Evolutionary conservation across 2,888 invertebrate species (phyloP).

Genomic region (Thumatha senex): DNA sequence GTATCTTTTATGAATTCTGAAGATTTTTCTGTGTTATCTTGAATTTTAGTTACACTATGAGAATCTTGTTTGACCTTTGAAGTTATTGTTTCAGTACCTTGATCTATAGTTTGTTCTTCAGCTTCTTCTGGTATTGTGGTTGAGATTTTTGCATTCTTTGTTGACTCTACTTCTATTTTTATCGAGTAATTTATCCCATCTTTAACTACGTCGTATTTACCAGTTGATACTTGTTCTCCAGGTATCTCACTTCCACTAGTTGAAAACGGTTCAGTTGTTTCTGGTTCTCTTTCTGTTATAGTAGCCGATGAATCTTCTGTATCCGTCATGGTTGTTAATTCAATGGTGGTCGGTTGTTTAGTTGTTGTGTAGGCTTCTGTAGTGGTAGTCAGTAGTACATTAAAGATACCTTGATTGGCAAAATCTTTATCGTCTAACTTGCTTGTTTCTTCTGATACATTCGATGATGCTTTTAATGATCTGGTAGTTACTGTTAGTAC

Average conservation of each 20-base stretch:
- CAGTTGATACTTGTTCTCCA: no score
- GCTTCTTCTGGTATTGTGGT: neutral
- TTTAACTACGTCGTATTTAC: no score
- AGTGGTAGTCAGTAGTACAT: neutral
- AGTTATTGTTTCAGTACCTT: neutral
- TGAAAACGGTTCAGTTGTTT: neutral
- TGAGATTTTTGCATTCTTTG: no score
- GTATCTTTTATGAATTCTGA: neutral
- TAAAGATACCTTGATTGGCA: neutral
- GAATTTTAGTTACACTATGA: conserved; percentile 1
- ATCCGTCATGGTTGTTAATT: neutral
- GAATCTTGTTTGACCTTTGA: neutral
- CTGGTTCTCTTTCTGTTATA: neutral
- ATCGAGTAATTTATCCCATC: no score
- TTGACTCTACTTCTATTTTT: no score
- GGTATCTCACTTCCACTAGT: neutral
- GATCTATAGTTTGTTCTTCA: no score
- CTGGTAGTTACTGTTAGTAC: neutral
- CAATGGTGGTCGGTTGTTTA: conserved; percentile 1
- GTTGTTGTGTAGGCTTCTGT: neutral
- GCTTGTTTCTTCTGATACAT: no score
- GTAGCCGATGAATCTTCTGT: neutral
- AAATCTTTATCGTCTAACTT: no score
- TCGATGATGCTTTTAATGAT: conserved; percentile 2
- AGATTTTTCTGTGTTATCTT: neutral